These are phyloP conservation scores for Gallinago nigripennis DNA, from an alignment of 2,797 vertebrate genomes.

Conservation along the genomic window DNA sequence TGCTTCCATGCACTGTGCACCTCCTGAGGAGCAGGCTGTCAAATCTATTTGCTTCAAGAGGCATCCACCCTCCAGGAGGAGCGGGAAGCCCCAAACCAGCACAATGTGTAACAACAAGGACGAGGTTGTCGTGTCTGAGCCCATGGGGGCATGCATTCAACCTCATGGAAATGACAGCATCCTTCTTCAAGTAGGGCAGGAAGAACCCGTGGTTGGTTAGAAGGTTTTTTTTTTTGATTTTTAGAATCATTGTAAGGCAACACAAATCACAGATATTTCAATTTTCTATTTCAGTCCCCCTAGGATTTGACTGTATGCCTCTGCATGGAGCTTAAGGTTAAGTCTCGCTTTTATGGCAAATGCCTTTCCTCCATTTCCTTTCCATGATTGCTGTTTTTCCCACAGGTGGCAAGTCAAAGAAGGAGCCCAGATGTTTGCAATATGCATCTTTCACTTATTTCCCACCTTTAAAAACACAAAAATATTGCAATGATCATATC, in stretches of 20 bases:
- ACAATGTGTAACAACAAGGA: neutral
- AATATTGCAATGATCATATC: neutral
- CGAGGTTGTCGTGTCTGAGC: neutral
- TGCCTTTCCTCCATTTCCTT: neutral
- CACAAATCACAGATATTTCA: neutral
- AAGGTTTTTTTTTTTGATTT: neutral
- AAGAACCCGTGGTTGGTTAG: neutral
- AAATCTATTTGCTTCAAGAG: neutral
- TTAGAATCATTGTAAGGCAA: neutral
- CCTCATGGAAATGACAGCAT: neutral
- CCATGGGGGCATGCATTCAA: accelerated
- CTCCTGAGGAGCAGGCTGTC: neutral
- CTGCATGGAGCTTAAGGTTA: neutral
- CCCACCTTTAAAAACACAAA: neutral
- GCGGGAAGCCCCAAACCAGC: neutral
- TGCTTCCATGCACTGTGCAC: accelerated
- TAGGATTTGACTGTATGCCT: neutral
- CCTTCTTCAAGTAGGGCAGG: neutral
- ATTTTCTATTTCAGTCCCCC: neutral
- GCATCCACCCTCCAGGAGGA: neutral
- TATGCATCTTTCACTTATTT: neutral
- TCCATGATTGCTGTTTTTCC: neutral
- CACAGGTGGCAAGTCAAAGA: neutral
- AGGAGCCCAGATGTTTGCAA: neutral
- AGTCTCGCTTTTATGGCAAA: neutral